Evolutionary conservation across 35 echinoderm and acorn worm genomes (phyloP).

Genomic region (Nesometra sesokonis): DNA sequence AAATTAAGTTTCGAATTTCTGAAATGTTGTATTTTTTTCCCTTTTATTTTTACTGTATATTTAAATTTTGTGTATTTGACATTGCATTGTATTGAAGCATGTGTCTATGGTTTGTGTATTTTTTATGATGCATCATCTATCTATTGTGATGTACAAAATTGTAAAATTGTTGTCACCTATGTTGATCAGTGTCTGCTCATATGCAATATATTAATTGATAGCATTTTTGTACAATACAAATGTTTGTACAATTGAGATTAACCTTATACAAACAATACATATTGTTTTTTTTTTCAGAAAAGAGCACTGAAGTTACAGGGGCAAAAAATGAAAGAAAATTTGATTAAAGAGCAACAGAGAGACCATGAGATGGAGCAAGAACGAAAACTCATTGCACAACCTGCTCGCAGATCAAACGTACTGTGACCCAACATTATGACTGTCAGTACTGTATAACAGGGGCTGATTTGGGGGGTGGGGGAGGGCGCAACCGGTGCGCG

Average conservation of each 20-base stretch:
- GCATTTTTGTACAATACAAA: background rate
- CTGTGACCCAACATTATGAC: background rate
- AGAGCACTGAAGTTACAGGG: conserved; percentile 79
- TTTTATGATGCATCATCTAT: too few species aligned
- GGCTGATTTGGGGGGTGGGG: background rate
- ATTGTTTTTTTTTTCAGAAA: conserved; percentile 52
- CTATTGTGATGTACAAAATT: too few species aligned
- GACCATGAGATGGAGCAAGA: conserved; percentile 77
- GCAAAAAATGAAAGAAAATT: conserved; percentile 86
- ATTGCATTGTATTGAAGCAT: too few species aligned
- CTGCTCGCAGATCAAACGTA: background rate
- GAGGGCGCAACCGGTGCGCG: too few species aligned
- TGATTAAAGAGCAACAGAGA: conserved; percentile 71
- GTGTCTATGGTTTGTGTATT: too few species aligned
- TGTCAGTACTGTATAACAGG: background rate
- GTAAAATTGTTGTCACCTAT: background rate
- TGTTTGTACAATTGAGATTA: too few species aligned
- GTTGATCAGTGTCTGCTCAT: background rate
- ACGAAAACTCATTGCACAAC: conserved; percentile 51
- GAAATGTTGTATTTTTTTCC: too few species aligned
- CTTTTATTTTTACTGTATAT: too few species aligned
- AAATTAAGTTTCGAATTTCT: too few species aligned
- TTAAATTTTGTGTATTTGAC: too few species aligned
- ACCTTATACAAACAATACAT: too few species aligned
- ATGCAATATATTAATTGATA: background rate